Evolutionary conservation across 2,797 vertebrate genomes (phyloP).

Genomic region (Molossus alvarezi): DNA sequence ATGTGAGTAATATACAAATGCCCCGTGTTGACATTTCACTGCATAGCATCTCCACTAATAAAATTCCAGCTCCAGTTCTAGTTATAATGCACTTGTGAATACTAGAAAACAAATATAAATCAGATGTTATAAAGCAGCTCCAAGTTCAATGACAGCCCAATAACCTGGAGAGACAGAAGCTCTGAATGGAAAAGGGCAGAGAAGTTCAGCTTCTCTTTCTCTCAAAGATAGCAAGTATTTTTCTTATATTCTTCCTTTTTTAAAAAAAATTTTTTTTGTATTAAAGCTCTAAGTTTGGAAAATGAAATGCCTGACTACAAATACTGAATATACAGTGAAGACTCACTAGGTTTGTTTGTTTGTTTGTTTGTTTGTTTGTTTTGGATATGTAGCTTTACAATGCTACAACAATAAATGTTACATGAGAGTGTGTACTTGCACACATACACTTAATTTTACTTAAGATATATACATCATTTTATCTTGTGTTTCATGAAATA

Average conservation of each 20-base stretch:
- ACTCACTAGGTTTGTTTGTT: neutral
- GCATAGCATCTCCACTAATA: conserved; percentile 66
- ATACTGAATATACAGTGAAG: neutral
- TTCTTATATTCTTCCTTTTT: neutral
- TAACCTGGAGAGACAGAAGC: neutral
- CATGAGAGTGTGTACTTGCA: accelerated
- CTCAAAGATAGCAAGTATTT: neutral
- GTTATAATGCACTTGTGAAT: conserved; percentile 73
- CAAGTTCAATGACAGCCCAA: neutral
- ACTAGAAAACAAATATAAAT: conserved; percentile 71
- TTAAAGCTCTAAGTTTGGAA: neutral
- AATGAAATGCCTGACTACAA: neutral
- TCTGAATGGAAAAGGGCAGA: neutral
- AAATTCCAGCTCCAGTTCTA: conserved; percentile 72
- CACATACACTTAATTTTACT: neutral
- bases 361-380: too few species aligned
- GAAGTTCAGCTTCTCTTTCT: neutral
- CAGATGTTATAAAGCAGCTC: conserved; percentile 40
- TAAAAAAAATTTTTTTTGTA: neutral
- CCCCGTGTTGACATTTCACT: conserved; percentile 72
- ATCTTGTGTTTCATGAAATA: neutral
- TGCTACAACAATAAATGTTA: neutral
- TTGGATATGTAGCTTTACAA: neutral
- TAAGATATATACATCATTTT: neutral
- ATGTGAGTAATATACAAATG: conserved; percentile 58